phyloP scores from a whole-genome alignment of 2,113 vertebrate species.

The Osmerus mordax region DNA sequence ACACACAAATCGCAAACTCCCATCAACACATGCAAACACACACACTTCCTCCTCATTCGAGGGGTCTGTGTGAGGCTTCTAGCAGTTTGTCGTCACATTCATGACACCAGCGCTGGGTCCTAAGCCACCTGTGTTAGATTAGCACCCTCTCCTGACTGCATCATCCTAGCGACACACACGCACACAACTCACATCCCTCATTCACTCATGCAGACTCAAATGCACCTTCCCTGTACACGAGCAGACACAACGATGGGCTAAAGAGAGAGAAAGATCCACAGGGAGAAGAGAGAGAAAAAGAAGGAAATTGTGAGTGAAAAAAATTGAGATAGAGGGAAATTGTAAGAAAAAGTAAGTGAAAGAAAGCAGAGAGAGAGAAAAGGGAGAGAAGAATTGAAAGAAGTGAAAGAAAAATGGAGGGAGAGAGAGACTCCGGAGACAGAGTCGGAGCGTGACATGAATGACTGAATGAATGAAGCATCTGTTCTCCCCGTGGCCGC shows the following conservation, averaged over 20 bases:
- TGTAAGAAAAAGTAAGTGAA: too few species aligned
- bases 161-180: slow-evolving; percentile 18
- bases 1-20: neutral
- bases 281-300: neutral
- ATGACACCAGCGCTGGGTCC: slow-evolving; percentile 44
- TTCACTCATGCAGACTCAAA: slow-evolving; percentile 24
- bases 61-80: slow-evolving; percentile 43
- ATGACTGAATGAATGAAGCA: slow-evolving; percentile 59
- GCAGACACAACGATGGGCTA: neutral
- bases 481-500: slow-evolving; percentile 54
- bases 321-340: neutral
- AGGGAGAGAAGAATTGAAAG: neutral
- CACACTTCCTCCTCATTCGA: slow-evolving; percentile 21
- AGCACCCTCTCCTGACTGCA: slow-evolving; percentile 48
- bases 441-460: slow-evolving; percentile 34
- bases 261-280: neutral
- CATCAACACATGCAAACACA: slow-evolving; percentile 2
- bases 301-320: too few species aligned
- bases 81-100: slow-evolving; percentile 63
- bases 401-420: neutral
- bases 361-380: neutral
- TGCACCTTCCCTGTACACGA: neutral
- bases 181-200: slow-evolving; percentile 8
- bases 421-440: neutral
- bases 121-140: slow-evolving; percentile 59